Percentiles rank a stretch among this genome's conserved stretches.
phyloP scores from a whole-genome alignment of 2,797 vertebrate species.

The Anabas testudineus region DNA sequence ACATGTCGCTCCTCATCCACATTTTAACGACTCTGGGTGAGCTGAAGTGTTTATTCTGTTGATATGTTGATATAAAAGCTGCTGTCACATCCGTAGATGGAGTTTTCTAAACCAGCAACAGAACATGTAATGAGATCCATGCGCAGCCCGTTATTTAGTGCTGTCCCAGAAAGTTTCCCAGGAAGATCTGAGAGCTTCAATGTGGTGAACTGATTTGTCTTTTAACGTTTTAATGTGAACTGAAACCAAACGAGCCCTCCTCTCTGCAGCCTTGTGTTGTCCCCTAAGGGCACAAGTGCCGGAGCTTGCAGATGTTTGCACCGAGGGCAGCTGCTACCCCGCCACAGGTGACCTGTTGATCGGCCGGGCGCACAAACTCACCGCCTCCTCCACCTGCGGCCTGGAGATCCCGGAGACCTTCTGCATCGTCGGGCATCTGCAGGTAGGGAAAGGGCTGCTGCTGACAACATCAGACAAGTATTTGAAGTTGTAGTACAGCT shows the following conservation, averaged over 20 bases:
- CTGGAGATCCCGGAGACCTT: constrained; percentile 86
- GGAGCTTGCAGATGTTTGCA: constrained; percentile 90
- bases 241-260: constrained; percentile 12
- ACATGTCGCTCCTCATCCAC: constrained; percentile 75
- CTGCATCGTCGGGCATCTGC: constrained; percentile 94
- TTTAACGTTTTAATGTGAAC: too few relatives aligned
- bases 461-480: neutral
- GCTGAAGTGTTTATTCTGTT: constrained; percentile 45
- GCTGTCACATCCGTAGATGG: too few relatives aligned
- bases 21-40: constrained; percentile 76
- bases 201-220: too few relatives aligned
- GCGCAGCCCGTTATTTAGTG: constrained; percentile 38
- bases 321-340: constrained; percentile 96
- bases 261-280: constrained; percentile 76
- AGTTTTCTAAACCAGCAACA: constrained; percentile 14
- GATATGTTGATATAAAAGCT: neutral
- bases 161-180: neutral
- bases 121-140: constrained; percentile 60
- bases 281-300: constrained; percentile 81
- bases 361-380: constrained; percentile 89
- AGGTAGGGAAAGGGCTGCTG: constrained; percentile 79
- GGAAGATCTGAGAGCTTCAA: neutral
- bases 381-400: constrained; percentile 92
- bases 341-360: constrained; percentile 96
- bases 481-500: neutral